A percentile compares a stretch with the other conserved stretches of the same genome.
These are phyloP conservation scores for Parambassis ranga DNA, from an alignment of 2,797 vertebrate genomes.

Conservation along the genomic window DNA sequence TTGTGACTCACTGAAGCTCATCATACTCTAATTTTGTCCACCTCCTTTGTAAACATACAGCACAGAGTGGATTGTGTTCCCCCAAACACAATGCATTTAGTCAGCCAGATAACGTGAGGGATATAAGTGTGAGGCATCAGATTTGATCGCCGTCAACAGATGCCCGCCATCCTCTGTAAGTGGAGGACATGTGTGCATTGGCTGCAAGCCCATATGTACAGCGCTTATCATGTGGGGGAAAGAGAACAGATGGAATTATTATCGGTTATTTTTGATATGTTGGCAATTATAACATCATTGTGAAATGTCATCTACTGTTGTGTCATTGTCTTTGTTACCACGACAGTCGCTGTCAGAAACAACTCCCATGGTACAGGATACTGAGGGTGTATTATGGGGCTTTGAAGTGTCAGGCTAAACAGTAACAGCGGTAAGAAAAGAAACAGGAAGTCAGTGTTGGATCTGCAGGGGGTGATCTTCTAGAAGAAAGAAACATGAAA, in stretches of 20 bases:
- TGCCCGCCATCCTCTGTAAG: not conserved
- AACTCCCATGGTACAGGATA: not conserved
- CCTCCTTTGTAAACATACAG: too few species aligned
- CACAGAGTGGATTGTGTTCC: too few species aligned
- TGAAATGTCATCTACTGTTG: not conserved
- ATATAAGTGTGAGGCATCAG: too few species aligned
- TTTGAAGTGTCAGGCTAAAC: not conserved
- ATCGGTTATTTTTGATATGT: not conserved
- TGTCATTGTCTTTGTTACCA: not conserved
- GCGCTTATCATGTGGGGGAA: not conserved
- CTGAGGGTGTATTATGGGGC: too few species aligned
- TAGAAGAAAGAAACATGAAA: not conserved
- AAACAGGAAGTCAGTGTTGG: not conserved
- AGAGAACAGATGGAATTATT: not conserved
- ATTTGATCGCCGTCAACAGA: not conserved
- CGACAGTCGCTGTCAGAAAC: not conserved
- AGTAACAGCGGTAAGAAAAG: not conserved
- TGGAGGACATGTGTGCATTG: not conserved
- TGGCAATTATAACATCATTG: not conserved
- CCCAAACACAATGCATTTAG: too few species aligned
- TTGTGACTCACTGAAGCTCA: not conserved
- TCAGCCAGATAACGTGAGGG: too few species aligned
- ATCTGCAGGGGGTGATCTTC: not conserved
- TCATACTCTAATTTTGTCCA: too few species aligned
- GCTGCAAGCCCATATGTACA: not conserved